Base-by-base conservation (phyloP, 1,140 invertebrate species). In the Whitmania pigra region DNA sequence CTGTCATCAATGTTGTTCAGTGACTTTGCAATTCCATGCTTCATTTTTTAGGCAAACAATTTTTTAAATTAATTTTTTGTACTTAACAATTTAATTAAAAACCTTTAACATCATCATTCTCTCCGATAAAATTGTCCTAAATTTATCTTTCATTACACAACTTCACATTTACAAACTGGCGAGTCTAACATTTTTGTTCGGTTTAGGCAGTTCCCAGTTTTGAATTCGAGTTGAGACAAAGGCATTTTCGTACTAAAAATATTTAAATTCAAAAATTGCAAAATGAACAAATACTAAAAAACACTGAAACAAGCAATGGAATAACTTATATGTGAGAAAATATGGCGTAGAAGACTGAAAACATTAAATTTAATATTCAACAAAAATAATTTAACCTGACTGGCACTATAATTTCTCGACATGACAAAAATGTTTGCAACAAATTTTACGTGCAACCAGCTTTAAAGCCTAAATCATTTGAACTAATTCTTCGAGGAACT, bases 381-480 rank as follows among this genome's bases (percentile, higher is more conserved):
- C 9, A 49, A 49, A 49, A 49, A 49, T 49, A n/a, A 25, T 63
- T 2, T 63, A 63, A 63, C 57, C 57, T 63, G 57, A 63, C 29
- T 63, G 29, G 57, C 57, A 31, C 57, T 63, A 31, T 63, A 63
- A 63, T 31, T 63, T 63, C 18, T 63, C 22, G 57, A 63, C 57
- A 63, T 63, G 43, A 49, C 43, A 49, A 49, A 49, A 49, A 49
- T 49, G 2, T 15, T 49, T 15, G 0, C 43, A 49, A 49, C 0
- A 0, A 15, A 11, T 49, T 49, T 49, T 49, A 4, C 43, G 11
- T 7, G 43, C 15, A 49, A 11, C 43, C 43, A 49, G 43, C 13
- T 49, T 15, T 49, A 49, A 43, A 0, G 43, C 43, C 11, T 49
- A 49, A 49, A 49, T 17, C 43, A 17, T 49, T 17, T 17, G 43